phyloP scores from a whole-genome alignment of 2,113 vertebrate species.

The Catagonus wagneri region DNA sequence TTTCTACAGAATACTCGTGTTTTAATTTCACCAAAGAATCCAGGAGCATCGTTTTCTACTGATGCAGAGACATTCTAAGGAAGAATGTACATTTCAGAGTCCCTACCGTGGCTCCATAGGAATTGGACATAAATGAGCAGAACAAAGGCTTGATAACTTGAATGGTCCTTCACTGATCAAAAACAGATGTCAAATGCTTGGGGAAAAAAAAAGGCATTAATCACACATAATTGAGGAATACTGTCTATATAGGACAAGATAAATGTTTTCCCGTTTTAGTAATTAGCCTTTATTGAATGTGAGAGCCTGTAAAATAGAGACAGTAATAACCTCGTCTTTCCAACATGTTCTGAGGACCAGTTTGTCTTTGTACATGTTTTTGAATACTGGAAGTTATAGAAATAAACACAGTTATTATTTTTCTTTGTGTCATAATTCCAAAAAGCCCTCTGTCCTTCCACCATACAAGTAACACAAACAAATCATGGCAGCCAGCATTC shows the following conservation, averaged over 20 bases:
- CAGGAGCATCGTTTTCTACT: constrained; percentile 37
- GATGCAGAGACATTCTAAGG: not conserved
- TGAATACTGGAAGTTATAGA: constrained; percentile 3
- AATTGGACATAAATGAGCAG: constrained; percentile 54
- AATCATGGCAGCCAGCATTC: not conserved
- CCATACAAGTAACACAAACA: constrained; percentile 12
- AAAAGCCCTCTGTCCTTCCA: not conserved
- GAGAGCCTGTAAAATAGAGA: constrained; percentile 9
- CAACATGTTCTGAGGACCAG: constrained; percentile 6
- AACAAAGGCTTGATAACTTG: constrained; percentile 36
- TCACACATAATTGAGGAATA: constrained; percentile 50
- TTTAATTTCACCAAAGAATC: constrained; percentile 53
- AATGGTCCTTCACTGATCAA: constrained; percentile 60
- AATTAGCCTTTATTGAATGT: constrained; percentile 54
- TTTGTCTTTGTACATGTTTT: constrained; percentile 59
- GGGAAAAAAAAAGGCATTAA: not conserved
- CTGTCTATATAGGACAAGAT: constrained; percentile 25
- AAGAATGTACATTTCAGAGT: constrained; percentile 35
- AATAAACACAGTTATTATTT: constrained; percentile 25
- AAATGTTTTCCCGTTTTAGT: constrained; percentile 60
- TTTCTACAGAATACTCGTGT: constrained; percentile 37
- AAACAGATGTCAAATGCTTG: constrained; percentile 56
- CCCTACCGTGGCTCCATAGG: not conserved
- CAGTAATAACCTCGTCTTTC: constrained; percentile 49
- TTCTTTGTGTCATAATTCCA: constrained; percentile 34